Percentiles rank a stretch among this genome's conserved stretches.
Evolutionary conservation across 1,140 invertebrate species (phyloP).

Genomic region (Drosophila teissieri): DNA sequence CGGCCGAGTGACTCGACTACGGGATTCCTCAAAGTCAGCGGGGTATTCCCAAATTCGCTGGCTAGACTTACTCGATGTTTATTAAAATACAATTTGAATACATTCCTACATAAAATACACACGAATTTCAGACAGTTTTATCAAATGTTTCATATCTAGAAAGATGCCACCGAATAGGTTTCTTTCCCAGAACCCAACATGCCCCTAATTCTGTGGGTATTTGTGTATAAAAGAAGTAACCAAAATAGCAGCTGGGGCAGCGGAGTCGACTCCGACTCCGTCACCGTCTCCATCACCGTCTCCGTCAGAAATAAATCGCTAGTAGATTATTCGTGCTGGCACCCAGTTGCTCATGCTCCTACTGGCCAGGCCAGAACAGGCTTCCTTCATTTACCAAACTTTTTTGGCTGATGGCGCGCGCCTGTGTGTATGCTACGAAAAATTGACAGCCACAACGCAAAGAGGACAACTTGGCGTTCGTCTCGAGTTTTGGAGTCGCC

Average conservation of each 20-base stretch:
- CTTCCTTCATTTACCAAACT: constrained; percentile 42
- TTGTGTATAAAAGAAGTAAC: constrained; percentile 68
- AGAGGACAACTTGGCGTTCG: constrained; percentile 53
- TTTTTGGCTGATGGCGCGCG: constrained; percentile 53
- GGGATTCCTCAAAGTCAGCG: constrained; percentile 8
- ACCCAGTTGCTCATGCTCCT: constrained; percentile 44
- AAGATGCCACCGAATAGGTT: background rate
- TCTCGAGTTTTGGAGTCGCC: constrained; percentile 4
- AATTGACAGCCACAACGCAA: constrained; percentile 73
- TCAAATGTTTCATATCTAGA: too few species aligned
- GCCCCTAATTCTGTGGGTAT: background rate
- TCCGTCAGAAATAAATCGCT: constrained; percentile 70
- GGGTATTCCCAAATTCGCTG: background rate
- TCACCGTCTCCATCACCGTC: constrained; percentile 23
- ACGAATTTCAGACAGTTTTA: too few species aligned
- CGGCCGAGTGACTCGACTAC: background rate
- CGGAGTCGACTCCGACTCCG: constrained; percentile 17
- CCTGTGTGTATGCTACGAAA: constrained; percentile 79
- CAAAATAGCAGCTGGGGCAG: constrained; percentile 67
- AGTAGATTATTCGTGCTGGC: constrained; percentile 80
- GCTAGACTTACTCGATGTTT: background rate
- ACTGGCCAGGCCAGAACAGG: background rate
- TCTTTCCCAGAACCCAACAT: background rate
- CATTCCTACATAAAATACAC: too few species aligned
- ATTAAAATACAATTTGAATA: background rate